Conservation (phyloP, 2,888 invertebrate genomes). For the Megastigmus dorsalis region DNA sequence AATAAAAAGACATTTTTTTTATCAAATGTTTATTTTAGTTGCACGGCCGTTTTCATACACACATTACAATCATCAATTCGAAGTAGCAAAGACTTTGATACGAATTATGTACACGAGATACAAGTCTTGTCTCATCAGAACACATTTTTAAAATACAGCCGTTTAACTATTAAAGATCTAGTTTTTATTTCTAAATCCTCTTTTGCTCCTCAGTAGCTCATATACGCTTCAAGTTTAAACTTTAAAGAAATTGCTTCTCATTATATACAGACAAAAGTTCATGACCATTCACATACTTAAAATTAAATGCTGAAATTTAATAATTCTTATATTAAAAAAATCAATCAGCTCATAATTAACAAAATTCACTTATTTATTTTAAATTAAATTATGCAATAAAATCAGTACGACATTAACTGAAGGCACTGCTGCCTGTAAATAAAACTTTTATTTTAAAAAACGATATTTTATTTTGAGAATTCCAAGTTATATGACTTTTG, state of each 20-base stretch:
- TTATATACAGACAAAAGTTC: slow-evolving; percentile 9
- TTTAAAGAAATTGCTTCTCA: background rate
- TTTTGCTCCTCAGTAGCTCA: no score
- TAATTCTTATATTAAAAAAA: background rate
- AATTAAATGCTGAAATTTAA: background rate
- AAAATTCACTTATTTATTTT: no score
- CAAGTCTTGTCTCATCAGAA: background rate
- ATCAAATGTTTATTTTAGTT: slow-evolving; percentile 45
- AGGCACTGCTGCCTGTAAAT: no score
- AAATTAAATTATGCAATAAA: no score
- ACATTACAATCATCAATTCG: slow-evolving; percentile 1
- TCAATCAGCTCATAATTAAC: background rate
- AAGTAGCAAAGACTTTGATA: slow-evolving; percentile 32
- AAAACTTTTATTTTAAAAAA: no score
- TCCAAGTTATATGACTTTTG: no score
- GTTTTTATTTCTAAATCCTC: background rate
- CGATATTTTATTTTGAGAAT: no score
- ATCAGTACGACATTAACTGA: no score
- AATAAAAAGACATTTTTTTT: slow-evolving; percentile 22
- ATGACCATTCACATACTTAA: background rate
- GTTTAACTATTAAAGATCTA: background rate
- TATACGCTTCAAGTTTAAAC: no score
- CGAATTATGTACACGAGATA: slow-evolving; percentile 41
- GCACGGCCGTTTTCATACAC: slow-evolving; percentile 12
- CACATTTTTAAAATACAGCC: slow-evolving; percentile 12